Conservation (phyloP, 92 coral and sea anemone genomes). For the Porites lobata region DNA sequence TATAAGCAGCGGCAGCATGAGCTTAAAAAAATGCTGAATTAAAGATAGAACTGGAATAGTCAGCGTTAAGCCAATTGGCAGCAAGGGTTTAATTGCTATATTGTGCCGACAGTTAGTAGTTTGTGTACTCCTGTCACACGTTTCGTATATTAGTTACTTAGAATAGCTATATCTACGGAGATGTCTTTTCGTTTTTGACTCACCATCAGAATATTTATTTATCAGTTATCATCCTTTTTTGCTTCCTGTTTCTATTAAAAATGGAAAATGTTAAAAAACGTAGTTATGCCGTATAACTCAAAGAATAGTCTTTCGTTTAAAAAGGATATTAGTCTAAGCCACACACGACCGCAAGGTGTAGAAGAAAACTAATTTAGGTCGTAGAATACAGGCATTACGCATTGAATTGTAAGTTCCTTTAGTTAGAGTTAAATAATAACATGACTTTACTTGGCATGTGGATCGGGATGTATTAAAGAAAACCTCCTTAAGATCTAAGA, state of each 20-base stretch:
- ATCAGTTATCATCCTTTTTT: neutral
- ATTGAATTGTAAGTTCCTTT: constrained; percentile 10
- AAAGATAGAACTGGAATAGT: neutral
- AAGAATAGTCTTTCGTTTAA: constrained; percentile 6
- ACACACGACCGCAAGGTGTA: neutral
- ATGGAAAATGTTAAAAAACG: constrained; percentile 25
- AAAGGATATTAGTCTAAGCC: neutral
- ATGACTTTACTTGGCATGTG: neutral
- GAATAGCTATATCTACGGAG: neutral
- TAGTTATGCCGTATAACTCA: neutral
- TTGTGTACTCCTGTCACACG: neutral
- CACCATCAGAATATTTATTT: neutral
- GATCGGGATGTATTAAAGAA: constrained; percentile 6
- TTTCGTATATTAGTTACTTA: no score
- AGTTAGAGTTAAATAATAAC: neutral
- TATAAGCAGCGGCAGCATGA: no score
- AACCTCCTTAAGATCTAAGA: constrained; percentile 6
- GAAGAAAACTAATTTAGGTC: neutral
- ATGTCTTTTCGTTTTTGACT: neutral
- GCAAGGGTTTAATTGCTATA: neutral
- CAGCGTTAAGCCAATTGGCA: neutral
- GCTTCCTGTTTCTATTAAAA: neutral
- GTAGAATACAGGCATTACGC: constrained; percentile 6
- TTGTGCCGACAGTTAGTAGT: neutral
- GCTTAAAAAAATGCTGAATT: neutral